Conservation (phyloP, 2,888 invertebrate genomes). For the Hypercompe scribonia region DNA sequence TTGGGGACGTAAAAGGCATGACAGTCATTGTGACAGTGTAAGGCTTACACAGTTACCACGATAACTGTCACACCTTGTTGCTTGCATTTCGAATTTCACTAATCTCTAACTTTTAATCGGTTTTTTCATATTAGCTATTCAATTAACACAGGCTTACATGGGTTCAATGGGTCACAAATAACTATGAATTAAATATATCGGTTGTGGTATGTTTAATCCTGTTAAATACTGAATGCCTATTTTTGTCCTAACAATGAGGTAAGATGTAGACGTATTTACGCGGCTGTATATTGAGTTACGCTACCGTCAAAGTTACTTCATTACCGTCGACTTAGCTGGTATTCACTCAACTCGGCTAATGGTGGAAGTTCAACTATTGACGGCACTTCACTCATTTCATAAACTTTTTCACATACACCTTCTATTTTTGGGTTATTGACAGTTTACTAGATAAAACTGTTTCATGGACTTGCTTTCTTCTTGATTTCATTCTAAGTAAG, state of each 20-base stretch:
- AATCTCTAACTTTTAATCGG: too few relatives aligned
- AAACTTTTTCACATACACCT: conserved; percentile 18
- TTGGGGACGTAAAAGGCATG: too few relatives aligned
- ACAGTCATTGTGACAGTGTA: too few relatives aligned
- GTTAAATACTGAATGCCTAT: neutral
- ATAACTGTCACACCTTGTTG: too few relatives aligned
- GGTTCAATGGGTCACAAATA: too few relatives aligned
- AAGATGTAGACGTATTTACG: conserved; percentile 1
- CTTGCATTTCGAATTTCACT: too few relatives aligned
- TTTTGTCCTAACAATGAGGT: neutral
- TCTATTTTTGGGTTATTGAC: conserved; percentile 9
- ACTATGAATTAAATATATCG: too few relatives aligned
- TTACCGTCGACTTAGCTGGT: conserved; percentile 31
- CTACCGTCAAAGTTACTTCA: conserved; percentile 41
- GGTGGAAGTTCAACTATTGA: conserved; percentile 34
- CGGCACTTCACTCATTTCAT: conserved; percentile 11
- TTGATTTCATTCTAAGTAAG: neutral
- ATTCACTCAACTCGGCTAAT: conserved; percentile 26
- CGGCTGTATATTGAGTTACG: conserved; percentile 22
- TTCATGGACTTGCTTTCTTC: neutral
- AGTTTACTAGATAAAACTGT: neutral
- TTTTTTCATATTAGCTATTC: too few relatives aligned
- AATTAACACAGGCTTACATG: too few relatives aligned
- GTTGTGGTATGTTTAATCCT: neutral
- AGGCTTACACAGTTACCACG: too few relatives aligned